These are phyloP conservation scores for Muscidifurax raptorellus DNA, from an alignment of 1,140 invertebrate genomes.

Conservation along the genomic window DNA sequence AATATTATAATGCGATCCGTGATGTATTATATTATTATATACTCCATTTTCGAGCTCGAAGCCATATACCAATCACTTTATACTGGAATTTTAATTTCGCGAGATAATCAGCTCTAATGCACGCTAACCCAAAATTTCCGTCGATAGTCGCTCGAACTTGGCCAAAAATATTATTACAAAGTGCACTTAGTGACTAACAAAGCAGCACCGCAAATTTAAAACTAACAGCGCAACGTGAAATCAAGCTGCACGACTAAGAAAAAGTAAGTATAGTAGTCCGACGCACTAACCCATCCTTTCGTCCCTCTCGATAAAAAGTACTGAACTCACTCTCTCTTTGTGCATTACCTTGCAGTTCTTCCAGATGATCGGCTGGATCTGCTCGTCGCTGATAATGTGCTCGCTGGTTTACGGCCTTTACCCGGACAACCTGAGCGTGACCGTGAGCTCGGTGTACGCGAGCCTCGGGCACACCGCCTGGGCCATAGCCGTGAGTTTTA, in stretches of 20 bases:
- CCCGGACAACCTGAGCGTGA: slow-evolving; percentile 80
- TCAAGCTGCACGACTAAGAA: too few species aligned
- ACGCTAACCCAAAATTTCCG: background rate
- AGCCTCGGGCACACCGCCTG: slow-evolving; percentile 82
- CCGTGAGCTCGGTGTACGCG: slow-evolving; percentile 78
- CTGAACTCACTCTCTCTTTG: too few species aligned
- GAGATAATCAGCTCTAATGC: too few species aligned
- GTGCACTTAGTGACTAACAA: too few species aligned
- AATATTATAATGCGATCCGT: background rate
- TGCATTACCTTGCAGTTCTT: slow-evolving; percentile 31
- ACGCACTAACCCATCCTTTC: too few species aligned
- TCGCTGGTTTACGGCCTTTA: slow-evolving; percentile 87
- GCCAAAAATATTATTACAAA: too few species aligned
- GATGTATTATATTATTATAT: background rate
- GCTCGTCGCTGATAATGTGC: slow-evolving; percentile 77
- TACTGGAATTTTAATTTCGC: too few species aligned
- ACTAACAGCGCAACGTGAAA: too few species aligned
- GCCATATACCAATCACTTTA: background rate
- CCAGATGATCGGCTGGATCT: slow-evolving; percentile 77
- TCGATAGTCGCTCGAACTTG: too few species aligned
- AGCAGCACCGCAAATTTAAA: too few species aligned
- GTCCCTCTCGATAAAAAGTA: too few species aligned
- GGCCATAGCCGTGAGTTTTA: slow-evolving; percentile 86
- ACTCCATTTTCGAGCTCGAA: background rate
- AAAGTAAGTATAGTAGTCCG: too few species aligned